A percentile compares a stretch with the other conserved stretches of the same genome.
phyloP scores from a whole-genome alignment of 1,140 invertebrate species.

The Drosophila tsacasi region DNA sequence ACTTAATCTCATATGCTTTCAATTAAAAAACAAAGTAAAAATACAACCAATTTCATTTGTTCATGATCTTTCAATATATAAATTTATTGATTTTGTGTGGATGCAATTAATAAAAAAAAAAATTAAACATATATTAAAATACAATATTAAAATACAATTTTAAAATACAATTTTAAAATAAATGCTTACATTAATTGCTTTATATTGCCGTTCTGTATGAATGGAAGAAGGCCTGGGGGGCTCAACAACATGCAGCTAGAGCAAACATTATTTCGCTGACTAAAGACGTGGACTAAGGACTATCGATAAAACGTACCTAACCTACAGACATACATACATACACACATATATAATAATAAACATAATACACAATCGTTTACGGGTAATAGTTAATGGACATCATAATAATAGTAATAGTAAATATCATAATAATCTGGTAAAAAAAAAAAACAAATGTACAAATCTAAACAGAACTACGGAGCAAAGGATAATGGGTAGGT shows the following conservation, averaged over 20 bases:
- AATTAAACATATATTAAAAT: constrained; percentile 5
- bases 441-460: constrained; percentile 26
- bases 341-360: constrained; percentile 32
- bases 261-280: constrained; percentile 42
- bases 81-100: constrained; percentile 43
- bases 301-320: constrained; percentile 31
- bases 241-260: constrained; percentile 4
- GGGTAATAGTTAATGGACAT: constrained; percentile 29
- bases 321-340: constrained; percentile 4
- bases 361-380: constrained; percentile 45
- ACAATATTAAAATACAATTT: neutral
- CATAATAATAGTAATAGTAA: constrained; percentile 21
- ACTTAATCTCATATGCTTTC: no score
- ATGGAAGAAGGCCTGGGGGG: constrained; percentile 8
- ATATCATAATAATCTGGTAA: neutral
- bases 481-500: neutral
- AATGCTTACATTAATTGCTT: constrained; percentile 32
- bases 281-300: constrained; percentile 26
- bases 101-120: constrained; percentile 30
- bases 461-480: constrained; percentile 38
- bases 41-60: neutral
- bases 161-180: constrained; percentile 37
- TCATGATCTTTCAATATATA: constrained; percentile 31
- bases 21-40: neutral
- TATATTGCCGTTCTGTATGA: constrained; percentile 20